phyloP scores from a whole-genome alignment of 2,113 vertebrate species.

The Argyrosomus japonicus region DNA sequence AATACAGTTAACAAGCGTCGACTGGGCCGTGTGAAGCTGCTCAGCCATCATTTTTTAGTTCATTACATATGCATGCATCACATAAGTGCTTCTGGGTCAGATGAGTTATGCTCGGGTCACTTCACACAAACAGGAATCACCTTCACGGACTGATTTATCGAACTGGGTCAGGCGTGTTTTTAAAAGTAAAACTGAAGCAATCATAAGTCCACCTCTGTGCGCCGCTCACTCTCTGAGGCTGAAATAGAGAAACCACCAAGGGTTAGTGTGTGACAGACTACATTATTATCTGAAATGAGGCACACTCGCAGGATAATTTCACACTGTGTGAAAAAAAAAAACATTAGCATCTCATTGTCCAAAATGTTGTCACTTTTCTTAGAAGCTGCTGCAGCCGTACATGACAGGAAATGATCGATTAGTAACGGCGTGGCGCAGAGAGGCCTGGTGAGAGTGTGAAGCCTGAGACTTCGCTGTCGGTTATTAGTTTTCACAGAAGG shows the following conservation, averaged over 20 bases:
- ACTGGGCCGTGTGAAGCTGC: slow-evolving; percentile 41
- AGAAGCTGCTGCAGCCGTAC: slow-evolving; percentile 1
- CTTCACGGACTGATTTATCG: not conserved
- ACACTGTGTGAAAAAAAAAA: not conserved
- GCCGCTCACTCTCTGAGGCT: slow-evolving; percentile 7
- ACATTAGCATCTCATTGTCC: slow-evolving; percentile 9
- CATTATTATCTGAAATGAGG: slow-evolving; percentile 30
- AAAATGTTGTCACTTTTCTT: slow-evolving; percentile 13
- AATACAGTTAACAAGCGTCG: slow-evolving; percentile 36
- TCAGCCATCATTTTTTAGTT: slow-evolving; percentile 37
- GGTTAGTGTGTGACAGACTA: slow-evolving; percentile 25
- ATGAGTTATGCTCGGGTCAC: slow-evolving; percentile 14
- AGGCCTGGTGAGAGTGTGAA: not conserved
- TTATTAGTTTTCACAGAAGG: slow-evolving; percentile 20
- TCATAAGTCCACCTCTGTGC: not conserved
- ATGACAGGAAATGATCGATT: slow-evolving; percentile 47
- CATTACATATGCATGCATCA: slow-evolving; percentile 68
- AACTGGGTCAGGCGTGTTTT: not conserved
- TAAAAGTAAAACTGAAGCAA: slow-evolving; percentile 3
- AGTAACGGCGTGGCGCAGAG: not conserved
- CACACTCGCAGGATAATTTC: slow-evolving; percentile 19
- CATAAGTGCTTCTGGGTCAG: slow-evolving; percentile 34
- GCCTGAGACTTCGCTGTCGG: not conserved
- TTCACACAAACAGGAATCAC: not conserved
- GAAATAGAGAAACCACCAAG: not conserved